phyloP scores from a whole-genome alignment of 2,113 vertebrate genomes.

The Puffinus mauretanicus region DNA sequence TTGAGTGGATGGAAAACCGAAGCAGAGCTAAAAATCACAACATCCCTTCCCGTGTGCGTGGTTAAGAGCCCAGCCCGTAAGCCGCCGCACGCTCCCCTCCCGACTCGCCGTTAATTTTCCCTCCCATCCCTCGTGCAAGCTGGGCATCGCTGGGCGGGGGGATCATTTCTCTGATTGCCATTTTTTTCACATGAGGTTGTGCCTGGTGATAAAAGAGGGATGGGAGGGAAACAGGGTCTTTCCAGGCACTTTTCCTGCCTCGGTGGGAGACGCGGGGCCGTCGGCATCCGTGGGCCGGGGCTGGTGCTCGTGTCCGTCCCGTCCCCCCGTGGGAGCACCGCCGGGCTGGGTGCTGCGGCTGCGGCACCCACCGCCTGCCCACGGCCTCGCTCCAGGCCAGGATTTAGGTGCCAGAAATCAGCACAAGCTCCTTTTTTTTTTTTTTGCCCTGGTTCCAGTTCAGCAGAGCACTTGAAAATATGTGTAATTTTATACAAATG shows the following conservation, averaged over 20 bases:
- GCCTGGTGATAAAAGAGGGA: neutral
- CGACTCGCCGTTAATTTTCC: neutral
- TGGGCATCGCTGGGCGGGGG: neutral
- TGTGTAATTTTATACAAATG: neutral
- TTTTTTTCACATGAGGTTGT: neutral
- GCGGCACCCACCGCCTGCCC: neutral
- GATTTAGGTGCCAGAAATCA: neutral
- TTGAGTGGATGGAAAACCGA: neutral
- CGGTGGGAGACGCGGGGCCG: accelerated
- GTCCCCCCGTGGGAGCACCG: neutral
- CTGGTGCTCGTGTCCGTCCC: neutral
- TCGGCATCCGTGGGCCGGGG: accelerated
- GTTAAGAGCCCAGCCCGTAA: accelerated
- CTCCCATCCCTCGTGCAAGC: accelerated
- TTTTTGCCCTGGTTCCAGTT: accelerated
- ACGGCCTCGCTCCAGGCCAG: neutral
- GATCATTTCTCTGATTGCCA: accelerated
- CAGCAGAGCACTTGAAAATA: neutral
- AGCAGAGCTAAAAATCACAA: neutral
- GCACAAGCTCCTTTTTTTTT: neutral
- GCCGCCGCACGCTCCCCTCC: accelerated
- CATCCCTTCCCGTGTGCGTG: neutral
- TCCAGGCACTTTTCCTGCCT: neutral
- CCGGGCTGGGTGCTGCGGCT: neutral
- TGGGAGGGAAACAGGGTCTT: accelerated